A percentile compares a stretch with the other conserved stretches of the same genome.
Evolutionary conservation across 2,797 vertebrate species (phyloP).

Genomic region (Pyrocephalus nanus): DNA sequence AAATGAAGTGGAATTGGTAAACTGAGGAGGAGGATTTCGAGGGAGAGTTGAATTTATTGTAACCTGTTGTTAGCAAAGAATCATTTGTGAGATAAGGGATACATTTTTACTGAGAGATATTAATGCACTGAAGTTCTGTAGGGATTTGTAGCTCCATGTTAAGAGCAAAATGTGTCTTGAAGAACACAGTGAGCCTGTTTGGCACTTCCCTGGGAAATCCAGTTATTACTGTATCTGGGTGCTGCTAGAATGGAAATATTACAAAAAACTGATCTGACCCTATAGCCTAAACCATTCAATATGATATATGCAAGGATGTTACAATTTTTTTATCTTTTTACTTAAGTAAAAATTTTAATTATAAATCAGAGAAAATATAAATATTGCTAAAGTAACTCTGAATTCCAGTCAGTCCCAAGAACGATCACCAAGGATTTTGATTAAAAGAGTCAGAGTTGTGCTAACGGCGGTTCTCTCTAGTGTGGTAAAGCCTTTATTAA

Average conservation of each 20-base stretch:
- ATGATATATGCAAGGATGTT: neutral
- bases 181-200: neutral
- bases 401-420: neutral
- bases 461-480: neutral
- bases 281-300: neutral
- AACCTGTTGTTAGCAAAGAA: neutral
- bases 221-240: neutral
- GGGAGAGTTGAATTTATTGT: neutral
- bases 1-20: neutral
- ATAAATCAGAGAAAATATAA: neutral
- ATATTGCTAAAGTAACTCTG: neutral
- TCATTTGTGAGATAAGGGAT: neutral
- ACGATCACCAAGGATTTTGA: neutral
- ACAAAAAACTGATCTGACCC: neutral
- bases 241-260: neutral
- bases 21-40: neutral
- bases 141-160: neutral
- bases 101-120: neutral
- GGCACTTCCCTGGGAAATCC: neutral
- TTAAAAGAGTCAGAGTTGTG: slow-evolving; percentile 5
- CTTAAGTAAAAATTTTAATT: neutral
- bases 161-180: neutral
- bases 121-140: neutral
- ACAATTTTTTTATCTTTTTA: neutral
- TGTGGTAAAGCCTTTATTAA: slow-evolving; percentile 3